Evolutionary conservation across 2,888 invertebrate species (phyloP).

Genomic region (Drosophila emarginata): DNA sequence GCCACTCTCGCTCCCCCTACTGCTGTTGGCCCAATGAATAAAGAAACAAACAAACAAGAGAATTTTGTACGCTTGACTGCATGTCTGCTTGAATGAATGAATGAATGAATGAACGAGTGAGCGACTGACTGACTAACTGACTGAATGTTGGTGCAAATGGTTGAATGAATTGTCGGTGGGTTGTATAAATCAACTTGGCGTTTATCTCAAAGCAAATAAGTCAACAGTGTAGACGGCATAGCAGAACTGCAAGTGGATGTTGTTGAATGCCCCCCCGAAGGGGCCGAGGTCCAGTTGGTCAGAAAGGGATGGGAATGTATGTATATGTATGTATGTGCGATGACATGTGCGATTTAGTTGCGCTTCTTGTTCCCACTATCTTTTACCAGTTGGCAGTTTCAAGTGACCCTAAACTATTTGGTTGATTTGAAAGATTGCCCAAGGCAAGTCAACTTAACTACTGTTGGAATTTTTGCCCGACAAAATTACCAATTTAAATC

Average conservation of each 20-base stretch:
- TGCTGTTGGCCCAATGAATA: conserved; percentile 67
- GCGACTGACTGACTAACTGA: conserved; percentile 30
- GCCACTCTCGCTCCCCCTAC: conserved; percentile 26
- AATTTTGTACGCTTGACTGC: conserved; percentile 71
- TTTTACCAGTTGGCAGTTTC: conserved; percentile 31
- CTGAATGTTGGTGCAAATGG: conserved; percentile 66
- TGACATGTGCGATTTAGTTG: conserved; percentile 73
- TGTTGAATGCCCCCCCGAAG: conserved; percentile 7
- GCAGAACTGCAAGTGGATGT: conserved; percentile 57
- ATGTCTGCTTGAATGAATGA: conserved; percentile 51
- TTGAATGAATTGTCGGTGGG: conserved; percentile 76
- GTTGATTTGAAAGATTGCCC: neutral
- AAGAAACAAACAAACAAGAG: conserved; percentile 75
- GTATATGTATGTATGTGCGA: conserved; percentile 35
- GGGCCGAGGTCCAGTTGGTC: neutral
- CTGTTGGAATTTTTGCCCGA: neutral
- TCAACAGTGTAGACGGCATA: conserved; percentile 77
- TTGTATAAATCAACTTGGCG: conserved; percentile 76
- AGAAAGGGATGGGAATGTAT: conserved; percentile 2
- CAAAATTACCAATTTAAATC: neutral
- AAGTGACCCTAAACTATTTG: conserved; percentile 33
- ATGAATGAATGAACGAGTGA: conserved; percentile 34
- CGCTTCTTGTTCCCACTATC: conserved; percentile 31
- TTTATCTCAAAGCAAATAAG: conserved; percentile 77
- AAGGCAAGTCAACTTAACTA: neutral